These are phyloP conservation scores for Nezara viridula DNA, from an alignment of 2,888 invertebrate genomes.

Conservation along the genomic window DNA sequence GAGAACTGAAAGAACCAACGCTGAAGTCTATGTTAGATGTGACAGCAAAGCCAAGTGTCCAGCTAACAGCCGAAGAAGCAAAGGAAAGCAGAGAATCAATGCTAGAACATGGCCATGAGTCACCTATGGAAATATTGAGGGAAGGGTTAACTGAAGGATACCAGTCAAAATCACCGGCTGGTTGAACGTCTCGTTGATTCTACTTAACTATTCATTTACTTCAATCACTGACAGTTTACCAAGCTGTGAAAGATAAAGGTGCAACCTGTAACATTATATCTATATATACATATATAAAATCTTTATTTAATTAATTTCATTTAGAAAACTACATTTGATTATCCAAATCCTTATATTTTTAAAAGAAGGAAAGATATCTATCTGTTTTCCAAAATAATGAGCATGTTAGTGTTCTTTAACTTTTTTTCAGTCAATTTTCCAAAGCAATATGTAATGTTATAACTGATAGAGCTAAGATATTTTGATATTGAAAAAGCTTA, in stretches of 20 bases:
- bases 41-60: conserved; percentile 39
- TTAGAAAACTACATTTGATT: neutral
- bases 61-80: conserved; percentile 46
- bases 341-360: conserved; percentile 49
- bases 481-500: conserved; percentile 61
- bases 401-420: conserved; percentile 30
- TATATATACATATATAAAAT: neutral
- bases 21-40: neutral
- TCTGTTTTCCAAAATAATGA: conserved; percentile 3
- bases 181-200: neutral
- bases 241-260: conserved; percentile 55
- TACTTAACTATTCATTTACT: conserved; percentile 1
- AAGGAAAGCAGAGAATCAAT: conserved; percentile 45
- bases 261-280: conserved; percentile 12
- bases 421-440: conserved; percentile 63
- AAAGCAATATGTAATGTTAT: conserved; percentile 63
- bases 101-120: conserved; percentile 41
- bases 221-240: neutral
- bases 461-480: conserved; percentile 62
- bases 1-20: conserved; percentile 40
- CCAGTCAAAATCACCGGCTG: conserved; percentile 39
- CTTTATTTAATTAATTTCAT: conserved; percentile 10
- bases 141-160: conserved; percentile 23
- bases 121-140: conserved; percentile 56
- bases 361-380: neutral